phyloP scores from a whole-genome alignment of 2,888 invertebrate genomes.

The Eristalis intricaria region DNA sequence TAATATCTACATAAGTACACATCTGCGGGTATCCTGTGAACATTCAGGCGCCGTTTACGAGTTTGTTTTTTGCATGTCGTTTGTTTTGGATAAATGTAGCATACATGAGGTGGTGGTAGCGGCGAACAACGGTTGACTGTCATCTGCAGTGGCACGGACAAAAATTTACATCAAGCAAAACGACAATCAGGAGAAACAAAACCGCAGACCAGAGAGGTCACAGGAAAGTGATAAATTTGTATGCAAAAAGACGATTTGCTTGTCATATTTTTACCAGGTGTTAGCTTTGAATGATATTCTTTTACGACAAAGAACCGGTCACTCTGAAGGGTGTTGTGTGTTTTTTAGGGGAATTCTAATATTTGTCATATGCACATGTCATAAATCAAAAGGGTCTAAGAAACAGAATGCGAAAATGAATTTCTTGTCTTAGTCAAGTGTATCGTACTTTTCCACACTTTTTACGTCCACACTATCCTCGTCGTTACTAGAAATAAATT shows the following conservation, averaged over 20 bases:
- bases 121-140: constrained; percentile 29
- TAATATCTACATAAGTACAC: constrained; percentile 25
- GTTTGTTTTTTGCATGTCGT: constrained; percentile 11
- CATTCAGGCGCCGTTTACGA: constrained; percentile 45
- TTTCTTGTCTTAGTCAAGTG: too few species aligned
- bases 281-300: background rate
- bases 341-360: too few species aligned
- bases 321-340: too few species aligned
- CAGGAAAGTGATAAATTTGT: background rate
- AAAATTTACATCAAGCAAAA: constrained; percentile 18
- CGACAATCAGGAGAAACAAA: background rate
- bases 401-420: too few species aligned
- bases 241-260: background rate
- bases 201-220: background rate
- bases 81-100: constrained; percentile 6
- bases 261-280: background rate
- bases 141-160: constrained; percentile 25
- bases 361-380: too few species aligned
- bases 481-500: too few species aligned
- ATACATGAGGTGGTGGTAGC: background rate
- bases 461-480: too few species aligned
- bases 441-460: too few species aligned
- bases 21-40: constrained; percentile 31
- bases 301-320: too few species aligned
- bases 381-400: too few species aligned